phyloP scores from a whole-genome alignment of 1,140 invertebrate species.

The Radopholus similis region DNA sequence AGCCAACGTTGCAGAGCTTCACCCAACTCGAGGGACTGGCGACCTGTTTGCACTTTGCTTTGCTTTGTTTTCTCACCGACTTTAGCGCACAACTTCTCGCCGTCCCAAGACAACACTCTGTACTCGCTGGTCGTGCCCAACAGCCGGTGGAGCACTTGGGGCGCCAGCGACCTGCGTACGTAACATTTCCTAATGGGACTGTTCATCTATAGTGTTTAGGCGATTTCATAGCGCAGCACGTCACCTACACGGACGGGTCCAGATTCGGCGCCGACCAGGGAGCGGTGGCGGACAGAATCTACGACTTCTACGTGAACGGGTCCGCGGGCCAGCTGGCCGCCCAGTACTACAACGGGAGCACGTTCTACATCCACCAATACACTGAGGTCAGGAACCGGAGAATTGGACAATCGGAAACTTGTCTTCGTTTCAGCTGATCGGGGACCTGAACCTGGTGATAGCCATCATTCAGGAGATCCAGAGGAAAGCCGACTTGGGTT shows the following conservation, averaged over 20 bases:
- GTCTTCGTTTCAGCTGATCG: slow-evolving; percentile 17
- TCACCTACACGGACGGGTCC: slow-evolving; percentile 9
- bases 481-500: neutral
- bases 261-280: slow-evolving; percentile 15
- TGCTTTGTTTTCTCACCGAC: neutral
- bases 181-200: too few species aligned
- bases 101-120: slow-evolving; percentile 19
- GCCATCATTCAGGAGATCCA: slow-evolving; percentile 18
- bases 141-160: neutral
- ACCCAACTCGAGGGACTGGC: slow-evolving; percentile 26
- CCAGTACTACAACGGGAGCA: neutral
- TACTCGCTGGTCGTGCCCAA: slow-evolving; percentile 18
- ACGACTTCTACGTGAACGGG: slow-evolving; percentile 28
- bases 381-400: too few species aligned
- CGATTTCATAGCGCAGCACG: too few species aligned
- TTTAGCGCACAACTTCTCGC: slow-evolving; percentile 13
- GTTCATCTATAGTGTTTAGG: too few species aligned
- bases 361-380: slow-evolving; percentile 32
- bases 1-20: slow-evolving; percentile 32
- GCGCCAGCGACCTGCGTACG: neutral
- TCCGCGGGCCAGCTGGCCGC: neutral
- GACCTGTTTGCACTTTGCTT: slow-evolving; percentile 31
- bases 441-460: slow-evolving; percentile 23
- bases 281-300: slow-evolving; percentile 15
- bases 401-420: slow-evolving; percentile 5